Evolutionary conservation across 2,113 vertebrate genomes (phyloP).

Genomic region (Cyphomyrus discorhynchus): DNA sequence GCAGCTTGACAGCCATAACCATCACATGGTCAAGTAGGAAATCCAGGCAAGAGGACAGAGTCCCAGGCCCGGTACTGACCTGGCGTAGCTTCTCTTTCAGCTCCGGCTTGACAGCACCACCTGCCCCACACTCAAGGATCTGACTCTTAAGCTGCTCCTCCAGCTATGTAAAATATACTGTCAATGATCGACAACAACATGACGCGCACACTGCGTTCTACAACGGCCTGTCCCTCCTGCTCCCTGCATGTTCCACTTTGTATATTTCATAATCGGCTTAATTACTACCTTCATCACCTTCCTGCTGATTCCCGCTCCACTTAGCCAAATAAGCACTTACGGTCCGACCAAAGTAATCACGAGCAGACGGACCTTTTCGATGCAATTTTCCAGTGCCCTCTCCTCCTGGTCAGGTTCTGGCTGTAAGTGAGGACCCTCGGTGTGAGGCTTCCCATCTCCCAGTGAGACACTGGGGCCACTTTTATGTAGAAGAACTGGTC

Average conservation of each 20-base stretch:
- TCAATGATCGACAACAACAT: background rate
- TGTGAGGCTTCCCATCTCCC: background rate
- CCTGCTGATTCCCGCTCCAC: background rate
- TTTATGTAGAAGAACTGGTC: background rate
- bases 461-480: background rate
- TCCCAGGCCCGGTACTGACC: constrained; percentile 49
- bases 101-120: constrained; percentile 63
- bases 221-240: background rate
- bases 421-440: no score
- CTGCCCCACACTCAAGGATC: constrained; percentile 68
- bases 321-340: background rate
- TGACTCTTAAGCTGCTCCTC: constrained; percentile 63
- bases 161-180: constrained; percentile 52
- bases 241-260: background rate
- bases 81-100: constrained; percentile 70
- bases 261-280: background rate
- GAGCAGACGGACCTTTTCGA: constrained; percentile 48
- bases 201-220: background rate
- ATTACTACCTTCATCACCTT: background rate
- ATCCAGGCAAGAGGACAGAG: background rate
- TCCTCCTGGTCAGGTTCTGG: constrained; percentile 5
- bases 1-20: background rate
- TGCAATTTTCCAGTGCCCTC: constrained; percentile 36
- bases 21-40: background rate
- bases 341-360: background rate